Evolutionary conservation across 2,113 vertebrate genomes (phyloP), one percentile per base, ranked within the genome.

Genomic region (Nematolebias whitei): DNA sequence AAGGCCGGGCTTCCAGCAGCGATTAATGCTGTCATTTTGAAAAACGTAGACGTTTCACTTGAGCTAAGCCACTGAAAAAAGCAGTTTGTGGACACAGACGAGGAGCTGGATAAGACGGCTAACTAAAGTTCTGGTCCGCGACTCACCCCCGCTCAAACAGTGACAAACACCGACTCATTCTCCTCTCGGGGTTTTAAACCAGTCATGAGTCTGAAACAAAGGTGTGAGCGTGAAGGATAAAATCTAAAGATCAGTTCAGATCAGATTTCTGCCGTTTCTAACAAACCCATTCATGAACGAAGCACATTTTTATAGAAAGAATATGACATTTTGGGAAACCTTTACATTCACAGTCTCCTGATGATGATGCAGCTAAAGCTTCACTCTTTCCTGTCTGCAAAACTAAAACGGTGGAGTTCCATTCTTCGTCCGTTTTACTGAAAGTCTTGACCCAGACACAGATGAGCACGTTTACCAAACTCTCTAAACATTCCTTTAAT

Each of bases 21-120:
- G 19, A 59, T 44, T 2, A 11, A 75, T 53, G 39, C 52, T 70
- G 63, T 44, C 32, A 59, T 71, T 32, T 35, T 57, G 3, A 9
- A 24, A 16, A 16, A 24, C 8, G 20, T 2, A 74, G 61, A 82
- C 57, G 59, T 38, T 73, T 76, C 76, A 85, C 84, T 76, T 40
- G 58, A 83, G 88, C 76, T 18, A 79, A 87, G 84, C 89, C 85
- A 86, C 74, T 48, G 68, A 74, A 53, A 74, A 72, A 79, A 72
- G 82, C 68, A 11, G 63, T 68, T 79, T 63, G 74, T 72, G 63
- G 65, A 82, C 54, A 67, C 7, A 26, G 67, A 74, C 9, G 9
- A 35, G 9, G 32, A 35, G 32, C 32, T 50, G 54, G 45, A 56
- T 43, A 54, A 76, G 74, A 26, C 19, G 22, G 71, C 62, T 62